Base-by-base conservation (phyloP, 2,888 invertebrate species). In the Philereme transversata region DNA sequence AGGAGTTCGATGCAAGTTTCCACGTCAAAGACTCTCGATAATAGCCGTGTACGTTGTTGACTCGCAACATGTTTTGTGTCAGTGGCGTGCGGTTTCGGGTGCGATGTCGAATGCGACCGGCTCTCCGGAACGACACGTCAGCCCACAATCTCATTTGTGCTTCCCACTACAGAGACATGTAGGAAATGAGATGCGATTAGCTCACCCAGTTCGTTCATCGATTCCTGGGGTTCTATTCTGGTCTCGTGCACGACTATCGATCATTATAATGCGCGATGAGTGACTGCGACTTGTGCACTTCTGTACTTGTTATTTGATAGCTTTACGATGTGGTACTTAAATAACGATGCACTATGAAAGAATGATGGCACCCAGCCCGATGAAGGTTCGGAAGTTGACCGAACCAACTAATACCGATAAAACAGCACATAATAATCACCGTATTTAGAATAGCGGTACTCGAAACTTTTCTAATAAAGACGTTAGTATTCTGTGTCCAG, bases 181-280 rank as follows among this genome's bases (percentile, higher is more conserved):
- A 83, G 88, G 88, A 87, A 88, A 87, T 88, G 82, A 86, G 86
- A 82, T 82, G 79, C 81, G 83, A 87, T 86, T 87, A 87, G 81
- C 83, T 82, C 75, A 84, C 81, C 75, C 78, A 78, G 76, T 63
- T 56, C 59, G 51, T 48, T 58, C 46, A 56, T 63, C 63, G 59
- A 59, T 59, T 59, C 50, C 49, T 52, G 45, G 57, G 55, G 48
- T 62, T 54, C 54, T 51, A 58, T 55, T 58, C 51, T 52, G 35
- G 58, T 48, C 58, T 51, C 58, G 52, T 58, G 44, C 41, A 56
- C 11, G 45, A 51, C 56, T 56, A 63, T 59, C 56, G 46, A 56
- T 52, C 56, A 59, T 49, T 56, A 51, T 45, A 44, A 57, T 54
- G 53, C 35, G 51, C 43, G 41, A 48, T 62, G 50, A 51, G 52